A percentile compares a stretch with the other conserved stretches of the same genome.
phyloP scores from a whole-genome alignment of 2,113 vertebrate species.

The Litocranius walleri region DNA sequence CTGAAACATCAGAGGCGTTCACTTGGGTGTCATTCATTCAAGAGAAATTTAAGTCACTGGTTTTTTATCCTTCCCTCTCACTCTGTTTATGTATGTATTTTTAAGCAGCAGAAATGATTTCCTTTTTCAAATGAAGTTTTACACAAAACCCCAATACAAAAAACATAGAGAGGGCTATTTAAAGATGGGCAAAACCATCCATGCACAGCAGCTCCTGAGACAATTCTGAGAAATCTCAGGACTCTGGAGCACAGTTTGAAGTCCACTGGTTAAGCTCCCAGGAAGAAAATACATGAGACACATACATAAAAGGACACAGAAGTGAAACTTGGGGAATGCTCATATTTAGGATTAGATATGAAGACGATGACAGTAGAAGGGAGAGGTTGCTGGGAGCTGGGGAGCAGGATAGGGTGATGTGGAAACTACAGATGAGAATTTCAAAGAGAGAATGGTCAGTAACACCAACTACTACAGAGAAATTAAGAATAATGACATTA shows the following conservation, averaged over 20 bases:
- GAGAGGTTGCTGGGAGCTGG: not conserved
- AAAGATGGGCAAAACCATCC: not conserved
- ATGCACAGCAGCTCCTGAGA: not conserved
- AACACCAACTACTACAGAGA: not conserved
- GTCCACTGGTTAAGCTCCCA: not conserved
- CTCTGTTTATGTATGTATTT: not conserved
- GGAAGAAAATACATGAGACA: not conserved
- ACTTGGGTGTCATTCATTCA: not conserved
- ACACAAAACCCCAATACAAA: not conserved
- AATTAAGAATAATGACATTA: not conserved
- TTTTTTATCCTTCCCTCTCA: not conserved
- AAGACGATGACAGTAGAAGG: not conserved
- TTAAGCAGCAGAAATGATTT: not conserved
- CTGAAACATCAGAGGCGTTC: not conserved
- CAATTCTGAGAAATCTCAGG: not conserved
- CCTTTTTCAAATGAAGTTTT: not conserved
- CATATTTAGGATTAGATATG: not conserved
- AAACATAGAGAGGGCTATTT: not conserved
- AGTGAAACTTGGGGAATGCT: not conserved
- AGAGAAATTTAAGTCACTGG: not conserved
- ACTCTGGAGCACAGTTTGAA: not conserved
- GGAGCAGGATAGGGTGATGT: not conserved
- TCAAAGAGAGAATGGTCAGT: not conserved
- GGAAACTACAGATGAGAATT: not conserved
- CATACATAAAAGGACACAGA: not conserved